Base-by-base conservation (phyloP, 53 echinoderm and acorn worm genomes). In the Holothuria scabra region DNA sequence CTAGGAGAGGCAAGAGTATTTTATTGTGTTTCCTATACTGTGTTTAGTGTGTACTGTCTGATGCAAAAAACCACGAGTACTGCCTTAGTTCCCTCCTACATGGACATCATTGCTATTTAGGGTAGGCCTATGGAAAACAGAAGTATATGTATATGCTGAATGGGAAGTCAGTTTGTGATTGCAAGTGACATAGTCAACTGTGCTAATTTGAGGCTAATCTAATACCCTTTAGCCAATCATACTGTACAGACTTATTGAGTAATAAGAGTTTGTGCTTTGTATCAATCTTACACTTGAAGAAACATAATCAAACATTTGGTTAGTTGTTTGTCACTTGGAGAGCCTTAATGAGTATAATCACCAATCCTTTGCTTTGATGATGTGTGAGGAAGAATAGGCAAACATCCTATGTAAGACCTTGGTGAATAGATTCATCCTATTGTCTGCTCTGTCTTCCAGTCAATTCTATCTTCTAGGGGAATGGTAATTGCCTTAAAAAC, bases 401-500 rank as follows among this genome's bases (percentile, higher is more conserved):
- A 34, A 69, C 35, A 69, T 69, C 69, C 35, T 69, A 38, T 69
- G 8, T 22, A 32, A 69, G 34, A 37, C 12, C 23, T 41, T 52
- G 8, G 22, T 69, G 35, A 69, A 69, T 69, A 18, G 69, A n/a
- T 34, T 33, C 31, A 41, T 69, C 35, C 38, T 21, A 18, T 69
- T 69, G 69, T 69, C 69, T 21, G 67, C 30, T 32, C 30, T 32
- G 69, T 30, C 32, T 41, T 34, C 32, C 8, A 38, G 35, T 34
- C 32, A 10, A 32, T 69, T 32, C 38, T n/a, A 14, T 69, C 69
- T 12, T 22, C 8, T 13, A 65, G 4, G 9, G 38, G 69, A 69
- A 69, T 69, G 69, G 69, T 69, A 69, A 69, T 69, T 69, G 69
- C 69, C 38, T 69, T 34, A 69, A 69, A 69, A 69, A 69, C 69